Evolutionary conservation across 2,797 vertebrate species (phyloP), one percentile per base, ranked within the genome.

Genomic region (Chloroceryle inda): DNA sequence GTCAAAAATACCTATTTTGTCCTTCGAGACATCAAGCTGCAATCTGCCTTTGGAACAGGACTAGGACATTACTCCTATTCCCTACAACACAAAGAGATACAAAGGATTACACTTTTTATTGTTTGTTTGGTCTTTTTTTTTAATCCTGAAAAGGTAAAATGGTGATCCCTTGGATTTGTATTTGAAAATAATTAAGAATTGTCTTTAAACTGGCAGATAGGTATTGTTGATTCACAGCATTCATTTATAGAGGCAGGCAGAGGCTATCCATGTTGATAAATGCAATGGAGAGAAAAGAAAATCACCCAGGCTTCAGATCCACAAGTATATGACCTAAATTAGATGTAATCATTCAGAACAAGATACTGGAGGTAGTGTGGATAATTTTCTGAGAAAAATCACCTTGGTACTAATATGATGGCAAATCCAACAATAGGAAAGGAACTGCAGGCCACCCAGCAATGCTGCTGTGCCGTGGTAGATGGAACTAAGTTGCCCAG

Each of bases 101-200:
- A 18, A 71, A 92, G 92, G 75, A 72, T n/a, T 91, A 45, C 21
- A 19, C 58, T 94, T 81, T 42, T 33, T 35, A 35, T 68, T 63
- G 91, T 72, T 10, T 26, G 15, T 61, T 11, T 37, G 5, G 38
- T 40, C 38, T 14, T n/a, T 18, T 69, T 73, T 81, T 58, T 88
- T 80, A 64, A 35, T 78, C 67, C 72, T 87, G 80, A 87, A 88
- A 94, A 88, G 55, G 40, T 77, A 17, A 85, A 92, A 50, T 47
- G 1, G 38, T 31, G 37, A 53, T 64, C 6, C 23, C n/a, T 64
- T 56, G 13, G 31, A n/a, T 76, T 78, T 87, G 11, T 45, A 7
- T 83, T 80, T 80, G 56, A 53, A 77, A 87, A 67, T 85, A n/a
- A 10, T 66, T 49, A 61, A 69, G 69, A 52, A 42, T 49, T 81